phyloP scores from a whole-genome alignment of 2,797 vertebrate genomes.

The Pangasius mekongensis region DNA sequence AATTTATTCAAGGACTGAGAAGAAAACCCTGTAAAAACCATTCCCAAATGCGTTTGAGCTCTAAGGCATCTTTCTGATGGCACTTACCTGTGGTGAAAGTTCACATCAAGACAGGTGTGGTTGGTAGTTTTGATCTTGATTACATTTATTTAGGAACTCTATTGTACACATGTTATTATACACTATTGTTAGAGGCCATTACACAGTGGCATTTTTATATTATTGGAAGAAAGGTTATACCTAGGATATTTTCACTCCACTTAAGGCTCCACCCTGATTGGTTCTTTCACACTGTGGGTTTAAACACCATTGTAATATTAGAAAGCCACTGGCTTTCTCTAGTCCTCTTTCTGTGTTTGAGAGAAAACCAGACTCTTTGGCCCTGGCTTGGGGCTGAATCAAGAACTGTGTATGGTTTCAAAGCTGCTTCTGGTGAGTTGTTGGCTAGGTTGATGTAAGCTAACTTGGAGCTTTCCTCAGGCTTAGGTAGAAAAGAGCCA shows the following conservation, averaged over 20 bases:
- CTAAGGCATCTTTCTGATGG: not conserved
- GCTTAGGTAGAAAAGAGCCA: not conserved
- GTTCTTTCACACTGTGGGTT: not conserved
- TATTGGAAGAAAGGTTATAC: constrained; percentile 36
- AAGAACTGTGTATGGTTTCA: not conserved
- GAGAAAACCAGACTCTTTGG: not conserved
- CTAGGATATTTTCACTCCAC: constrained; percentile 23
- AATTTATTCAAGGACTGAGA: constrained; percentile 69
- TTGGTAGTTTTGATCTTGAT: constrained; percentile 15
- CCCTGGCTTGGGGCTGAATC: not conserved
- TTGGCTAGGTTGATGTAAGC: not conserved
- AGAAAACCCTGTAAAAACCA: not conserved
- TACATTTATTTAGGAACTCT: constrained; percentile 15
- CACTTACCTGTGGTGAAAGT: constrained; percentile 4
- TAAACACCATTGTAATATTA: constrained; percentile 28
- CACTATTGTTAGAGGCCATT: constrained; percentile 18
- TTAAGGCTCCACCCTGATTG: constrained; percentile 15
- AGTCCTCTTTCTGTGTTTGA: not conserved
- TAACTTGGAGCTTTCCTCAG: not conserved
- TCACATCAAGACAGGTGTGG: constrained; percentile 21
- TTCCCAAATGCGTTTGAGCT: constrained; percentile 13
- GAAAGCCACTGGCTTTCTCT: constrained; percentile 14
- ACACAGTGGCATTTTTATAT: constrained; percentile 21
- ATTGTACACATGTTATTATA: constrained; percentile 34
- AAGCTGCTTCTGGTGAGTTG: constrained; percentile 4